Evolutionary conservation across 2,888 invertebrate species (phyloP), one percentile per base, ranked within the genome.

Genomic region (Oxystoma pomonae): DNA sequence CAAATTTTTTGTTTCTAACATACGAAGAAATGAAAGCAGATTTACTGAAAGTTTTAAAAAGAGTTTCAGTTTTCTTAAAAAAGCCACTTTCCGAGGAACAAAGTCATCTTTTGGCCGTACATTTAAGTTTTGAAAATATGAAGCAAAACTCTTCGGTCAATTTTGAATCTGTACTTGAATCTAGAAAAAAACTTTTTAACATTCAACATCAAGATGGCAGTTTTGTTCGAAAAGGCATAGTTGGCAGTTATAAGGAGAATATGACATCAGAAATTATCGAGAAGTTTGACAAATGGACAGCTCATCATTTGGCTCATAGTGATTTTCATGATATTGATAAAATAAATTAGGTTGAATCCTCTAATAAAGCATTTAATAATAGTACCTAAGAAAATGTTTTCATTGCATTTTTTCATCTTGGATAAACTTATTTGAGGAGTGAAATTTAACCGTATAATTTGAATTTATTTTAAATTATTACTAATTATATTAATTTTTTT

Each of bases 211-310:
- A 35, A 35, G 75, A 78, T 0, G 80, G 79, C 1, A 57, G 72
- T 17, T 83, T 83, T 68, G 81, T 83, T 71, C 75, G 83, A 67
- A 77, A 78, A 55, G 83, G 83, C 12, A 74, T 77, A 61, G 76
- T 80, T 2, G 81, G 78, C 0, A 72, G 71, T 21, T 78, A 78
- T 67, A 75, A 76, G 62, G 74, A 72, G 1, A 69, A 89, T 65
- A 90, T 94, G 86, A 85, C 87, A 0, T 84, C 86, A 1, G 88
- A 89, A 71, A 81, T 92, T 70, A 87, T 89, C 0, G 80, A 83
- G 57, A 82, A 83, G 68, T 91, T 93, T 74, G 90, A 93, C 75
- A 79, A 85, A 9, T 90, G 90, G 90, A 87, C 85, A 1, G 83
- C 83, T 20, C 75, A 83, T 50, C 83, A 89, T 76, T 77, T 86